Evolutionary conservation across 2,797 vertebrate species (phyloP).

Genomic region (Prunella strophiata): DNA sequence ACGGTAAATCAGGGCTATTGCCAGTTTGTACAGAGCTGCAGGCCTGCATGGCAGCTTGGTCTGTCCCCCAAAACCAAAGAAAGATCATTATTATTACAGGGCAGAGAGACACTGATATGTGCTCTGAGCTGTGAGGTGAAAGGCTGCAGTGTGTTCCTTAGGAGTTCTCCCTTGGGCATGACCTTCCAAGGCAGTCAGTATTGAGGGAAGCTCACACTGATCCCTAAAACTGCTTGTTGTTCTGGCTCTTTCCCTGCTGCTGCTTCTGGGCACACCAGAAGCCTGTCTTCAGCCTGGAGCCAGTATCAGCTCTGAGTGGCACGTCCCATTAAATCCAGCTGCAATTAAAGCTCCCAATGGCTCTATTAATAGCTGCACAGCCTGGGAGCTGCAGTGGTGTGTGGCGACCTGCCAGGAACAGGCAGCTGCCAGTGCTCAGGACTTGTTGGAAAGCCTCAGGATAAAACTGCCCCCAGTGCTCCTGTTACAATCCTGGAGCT

Average conservation of each 20-base stretch:
- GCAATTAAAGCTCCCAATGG: slow-evolving; percentile 27
- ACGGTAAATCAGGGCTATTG: not conserved
- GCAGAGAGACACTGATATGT: rapidly evolving
- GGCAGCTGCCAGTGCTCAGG: slow-evolving; percentile 1
- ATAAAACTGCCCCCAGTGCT: not conserved
- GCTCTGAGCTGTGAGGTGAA: not conserved
- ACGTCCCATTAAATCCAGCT: not conserved
- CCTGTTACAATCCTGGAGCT: not conserved
- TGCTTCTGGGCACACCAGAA: not conserved
- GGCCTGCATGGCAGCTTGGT: not conserved
- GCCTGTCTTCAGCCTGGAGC: not conserved
- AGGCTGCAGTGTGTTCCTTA: not conserved
- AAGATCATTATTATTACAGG: rapidly evolving
- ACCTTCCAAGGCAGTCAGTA: not conserved
- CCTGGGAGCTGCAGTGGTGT: not conserved
- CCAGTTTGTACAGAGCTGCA: not conserved
- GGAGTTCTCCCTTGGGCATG: not conserved
- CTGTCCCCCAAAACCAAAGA: not conserved
- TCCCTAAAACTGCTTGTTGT: not conserved
- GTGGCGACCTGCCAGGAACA: slow-evolving; percentile 16
- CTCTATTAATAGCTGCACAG: slow-evolving; percentile 47
- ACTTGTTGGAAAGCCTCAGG: not conserved
- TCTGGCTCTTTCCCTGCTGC: not conserved
- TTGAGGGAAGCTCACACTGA: not conserved
- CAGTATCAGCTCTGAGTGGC: not conserved